Evolutionary conservation across 2,888 invertebrate genomes (phyloP).

Genomic region (Dioctria linearis): DNA sequence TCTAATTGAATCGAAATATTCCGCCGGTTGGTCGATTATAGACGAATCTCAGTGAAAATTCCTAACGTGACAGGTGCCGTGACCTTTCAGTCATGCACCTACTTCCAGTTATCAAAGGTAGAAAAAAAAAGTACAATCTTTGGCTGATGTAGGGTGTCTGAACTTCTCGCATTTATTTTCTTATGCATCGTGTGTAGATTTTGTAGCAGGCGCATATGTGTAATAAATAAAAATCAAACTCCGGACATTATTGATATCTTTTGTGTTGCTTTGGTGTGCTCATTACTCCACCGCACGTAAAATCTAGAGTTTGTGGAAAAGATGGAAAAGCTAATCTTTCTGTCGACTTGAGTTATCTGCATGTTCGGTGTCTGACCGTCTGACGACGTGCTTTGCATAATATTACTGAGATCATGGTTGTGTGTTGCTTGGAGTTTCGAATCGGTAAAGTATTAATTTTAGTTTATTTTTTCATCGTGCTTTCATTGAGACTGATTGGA

Average conservation of each 20-base stretch:
- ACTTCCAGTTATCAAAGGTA: constrained; percentile 11
- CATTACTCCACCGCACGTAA: background rate
- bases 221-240: constrained; percentile 6
- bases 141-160: constrained; percentile 12
- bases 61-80: constrained; percentile 34
- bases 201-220: background rate
- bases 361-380: background rate
- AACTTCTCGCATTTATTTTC: constrained; percentile 29
- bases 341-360: background rate
- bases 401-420: background rate
- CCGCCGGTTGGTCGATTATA: background rate
- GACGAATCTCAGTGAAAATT: constrained; percentile 3
- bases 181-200: constrained; percentile 22
- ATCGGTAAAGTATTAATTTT: too few relatives aligned
- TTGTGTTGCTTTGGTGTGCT: background rate
- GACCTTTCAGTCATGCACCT: constrained; percentile 10
- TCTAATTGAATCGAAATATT: background rate
- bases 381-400: constrained; percentile 37
- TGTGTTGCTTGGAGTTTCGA: too few relatives aligned
- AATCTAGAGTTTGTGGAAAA: background rate
- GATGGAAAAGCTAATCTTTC: background rate
- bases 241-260: constrained; percentile 15
- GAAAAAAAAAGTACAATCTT: background rate
- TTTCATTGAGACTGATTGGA: too few relatives aligned
- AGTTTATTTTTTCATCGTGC: background rate